These are phyloP conservation scores for Rhynchopsitta pachyrhyncha DNA, from an alignment of 2,113 vertebrate genomes.

Conservation along the genomic window DNA sequence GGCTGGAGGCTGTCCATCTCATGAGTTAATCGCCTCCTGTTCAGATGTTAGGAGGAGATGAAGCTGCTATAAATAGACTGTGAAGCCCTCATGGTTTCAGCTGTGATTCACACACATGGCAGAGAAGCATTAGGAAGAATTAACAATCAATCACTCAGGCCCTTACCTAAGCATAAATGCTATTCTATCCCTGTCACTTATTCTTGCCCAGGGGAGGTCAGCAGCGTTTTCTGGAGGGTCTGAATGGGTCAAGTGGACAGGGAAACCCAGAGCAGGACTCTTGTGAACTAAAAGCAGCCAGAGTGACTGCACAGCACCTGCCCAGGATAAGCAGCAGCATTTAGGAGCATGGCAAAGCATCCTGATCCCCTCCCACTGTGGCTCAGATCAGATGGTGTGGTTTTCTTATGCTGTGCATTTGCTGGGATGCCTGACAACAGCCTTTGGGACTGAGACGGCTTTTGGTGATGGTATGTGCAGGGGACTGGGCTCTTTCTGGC, in stretches of 20 bases:
- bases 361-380: neutral
- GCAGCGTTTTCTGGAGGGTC: neutral
- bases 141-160: constrained; percentile 51
- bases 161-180: neutral
- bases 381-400: neutral
- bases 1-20: neutral
- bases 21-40: constrained; percentile 30
- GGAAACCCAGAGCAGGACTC: neutral
- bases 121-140: constrained; percentile 64
- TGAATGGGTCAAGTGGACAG: neutral
- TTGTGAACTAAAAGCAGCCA: neutral
- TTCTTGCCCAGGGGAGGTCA: neutral
- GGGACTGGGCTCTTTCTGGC: neutral
- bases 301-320: neutral
- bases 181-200: neutral
- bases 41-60: constrained; percentile 52
- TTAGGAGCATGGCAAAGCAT: neutral
- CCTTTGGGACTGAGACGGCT: neutral
- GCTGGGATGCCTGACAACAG: neutral
- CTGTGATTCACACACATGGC: constrained; percentile 36
- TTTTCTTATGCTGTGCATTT: rapidly evolving
- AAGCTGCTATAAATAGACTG: constrained; percentile 57
- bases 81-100: constrained; percentile 30
- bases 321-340: neutral
- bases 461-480: neutral